Evolutionary conservation across 2,797 vertebrate genomes (phyloP).

Genomic region (Danio aesculapii): DNA sequence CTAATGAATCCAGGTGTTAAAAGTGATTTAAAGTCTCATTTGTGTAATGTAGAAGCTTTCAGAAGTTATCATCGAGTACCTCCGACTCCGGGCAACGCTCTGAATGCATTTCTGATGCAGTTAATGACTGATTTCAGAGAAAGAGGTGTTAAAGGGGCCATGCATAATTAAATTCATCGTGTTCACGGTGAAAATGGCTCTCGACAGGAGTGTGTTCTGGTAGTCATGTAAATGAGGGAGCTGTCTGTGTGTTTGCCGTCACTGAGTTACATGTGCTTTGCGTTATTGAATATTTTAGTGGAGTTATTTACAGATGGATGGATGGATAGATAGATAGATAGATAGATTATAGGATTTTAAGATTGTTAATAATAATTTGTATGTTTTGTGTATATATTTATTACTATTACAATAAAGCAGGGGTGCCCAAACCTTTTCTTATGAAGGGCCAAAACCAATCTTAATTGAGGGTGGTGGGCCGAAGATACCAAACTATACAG

Average conservation of each 20-base stretch:
- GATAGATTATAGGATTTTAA: too few relatives aligned
- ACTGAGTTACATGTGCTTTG: not conserved
- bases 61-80: constrained; percentile 1
- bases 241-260: constrained; percentile 10
- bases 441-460: too few relatives aligned
- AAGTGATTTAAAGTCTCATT: constrained; percentile 26
- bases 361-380: not conserved
- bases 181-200: not conserved
- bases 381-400: not conserved
- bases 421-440: too few relatives aligned
- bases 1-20: constrained; percentile 16
- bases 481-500: too few relatives aligned
- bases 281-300: not conserved
- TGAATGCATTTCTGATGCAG: constrained; percentile 10
- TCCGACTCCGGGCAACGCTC: not conserved
- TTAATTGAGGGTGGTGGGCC: too few relatives aligned
- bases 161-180: constrained; percentile 5
- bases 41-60: constrained; percentile 20
- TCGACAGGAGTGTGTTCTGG: not conserved
- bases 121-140: constrained; percentile 14
- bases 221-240: constrained; percentile 7
- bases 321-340: not conserved
- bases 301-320: not conserved
- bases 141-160: constrained; percentile 4
- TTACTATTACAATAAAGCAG: too few relatives aligned